Evolutionary conservation across 2,113 vertebrate species (phyloP).

Genomic region (Pachycephala philippinensis): DNA sequence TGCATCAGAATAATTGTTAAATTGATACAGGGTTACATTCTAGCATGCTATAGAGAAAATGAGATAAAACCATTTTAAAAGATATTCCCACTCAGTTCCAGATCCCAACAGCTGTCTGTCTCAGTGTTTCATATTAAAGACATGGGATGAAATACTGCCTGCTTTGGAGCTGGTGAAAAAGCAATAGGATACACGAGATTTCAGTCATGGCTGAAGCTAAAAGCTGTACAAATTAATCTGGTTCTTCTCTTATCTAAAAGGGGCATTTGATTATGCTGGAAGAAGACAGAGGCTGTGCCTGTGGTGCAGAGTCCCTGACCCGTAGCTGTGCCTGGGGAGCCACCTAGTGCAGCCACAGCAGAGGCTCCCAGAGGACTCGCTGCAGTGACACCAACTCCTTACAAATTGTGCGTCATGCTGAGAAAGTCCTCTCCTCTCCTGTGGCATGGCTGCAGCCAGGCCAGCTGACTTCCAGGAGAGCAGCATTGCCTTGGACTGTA

Average conservation of each 20-base stretch:
- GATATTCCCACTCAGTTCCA: background rate
- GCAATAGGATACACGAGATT: accelerated
- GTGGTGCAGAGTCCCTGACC: background rate
- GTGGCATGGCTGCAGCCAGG: background rate
- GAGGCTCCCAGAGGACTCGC: background rate
- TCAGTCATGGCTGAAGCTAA: background rate
- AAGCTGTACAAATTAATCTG: background rate
- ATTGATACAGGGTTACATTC: background rate
- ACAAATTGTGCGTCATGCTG: background rate
- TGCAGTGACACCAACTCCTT: background rate
- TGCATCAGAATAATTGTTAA: background rate
- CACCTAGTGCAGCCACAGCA: background rate
- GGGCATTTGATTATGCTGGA: background rate
- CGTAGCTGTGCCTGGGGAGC: background rate
- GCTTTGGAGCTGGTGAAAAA: background rate
- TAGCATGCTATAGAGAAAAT: background rate
- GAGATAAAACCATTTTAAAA: background rate
- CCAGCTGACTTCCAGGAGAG: background rate
- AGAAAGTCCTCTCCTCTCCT: background rate
- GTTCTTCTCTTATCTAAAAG: background rate
- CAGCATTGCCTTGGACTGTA: background rate
- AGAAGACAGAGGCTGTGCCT: background rate
- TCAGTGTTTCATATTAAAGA: background rate
- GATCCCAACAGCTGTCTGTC: background rate
- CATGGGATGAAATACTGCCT: background rate